Evolutionary conservation across 2,797 vertebrate species (phyloP).

Genomic region (Thamnophis elegans): DNA sequence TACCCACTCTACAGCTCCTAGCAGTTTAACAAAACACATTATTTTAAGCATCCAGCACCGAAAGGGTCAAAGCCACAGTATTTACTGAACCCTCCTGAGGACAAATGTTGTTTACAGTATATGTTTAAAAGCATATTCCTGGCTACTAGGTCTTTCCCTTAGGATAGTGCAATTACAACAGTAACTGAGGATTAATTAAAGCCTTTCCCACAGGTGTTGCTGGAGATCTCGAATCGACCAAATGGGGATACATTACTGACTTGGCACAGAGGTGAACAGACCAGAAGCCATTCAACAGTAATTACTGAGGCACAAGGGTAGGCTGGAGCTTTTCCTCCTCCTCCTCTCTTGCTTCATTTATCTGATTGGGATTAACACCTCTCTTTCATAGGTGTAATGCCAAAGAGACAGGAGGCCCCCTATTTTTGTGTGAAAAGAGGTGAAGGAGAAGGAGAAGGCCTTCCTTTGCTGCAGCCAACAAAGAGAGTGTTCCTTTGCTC

Average conservation of each 20-base stretch:
- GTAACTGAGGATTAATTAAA: constrained; percentile 98
- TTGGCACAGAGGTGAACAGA: constrained; percentile 75
- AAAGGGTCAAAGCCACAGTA: constrained; percentile 69
- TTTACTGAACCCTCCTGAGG: constrained; percentile 70
- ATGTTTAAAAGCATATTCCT: constrained; percentile 90
- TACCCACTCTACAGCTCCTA: too few relatives aligned
- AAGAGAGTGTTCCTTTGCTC: constrained; percentile 41
- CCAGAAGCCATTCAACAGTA: constrained; percentile 65
- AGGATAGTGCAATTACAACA: constrained; percentile 89
- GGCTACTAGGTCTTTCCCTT: constrained; percentile 74
- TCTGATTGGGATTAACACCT: constrained; percentile 70
- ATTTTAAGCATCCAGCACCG: constrained; percentile 53
- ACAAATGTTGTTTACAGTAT: constrained; percentile 88
- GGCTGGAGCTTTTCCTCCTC: constrained; percentile 37
- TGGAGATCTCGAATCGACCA: constrained; percentile 76
- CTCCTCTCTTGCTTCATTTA: constrained; percentile 53
- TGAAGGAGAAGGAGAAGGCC: constrained; percentile 34
- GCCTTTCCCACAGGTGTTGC: constrained; percentile 80
- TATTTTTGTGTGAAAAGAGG: constrained; percentile 53
- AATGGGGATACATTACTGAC: constrained; percentile 78
- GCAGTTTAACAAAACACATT: constrained; percentile 40
- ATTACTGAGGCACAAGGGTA: constrained; percentile 68
- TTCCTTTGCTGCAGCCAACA: constrained; percentile 54
- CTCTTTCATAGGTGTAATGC: constrained; percentile 54
- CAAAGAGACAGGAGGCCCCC: constrained; percentile 36